Percentiles rank a stretch among this genome's conserved stretches.
phyloP scores from a whole-genome alignment of 2,888 invertebrate species.

The Orchesellides sinensis region DNA sequence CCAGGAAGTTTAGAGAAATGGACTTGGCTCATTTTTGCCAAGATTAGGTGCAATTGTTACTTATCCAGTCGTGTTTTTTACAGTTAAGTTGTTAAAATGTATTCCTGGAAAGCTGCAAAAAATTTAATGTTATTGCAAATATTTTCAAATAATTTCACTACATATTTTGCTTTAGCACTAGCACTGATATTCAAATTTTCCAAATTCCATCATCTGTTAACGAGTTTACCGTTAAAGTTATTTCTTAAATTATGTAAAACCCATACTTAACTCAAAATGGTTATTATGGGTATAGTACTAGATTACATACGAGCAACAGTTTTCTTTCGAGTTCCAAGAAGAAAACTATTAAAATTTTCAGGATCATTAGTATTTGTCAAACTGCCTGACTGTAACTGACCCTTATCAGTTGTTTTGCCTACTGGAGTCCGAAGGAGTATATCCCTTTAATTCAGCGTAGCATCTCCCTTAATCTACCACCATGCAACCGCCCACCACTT shows the following conservation, averaged over 20 bases:
- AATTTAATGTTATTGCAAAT: not conserved
- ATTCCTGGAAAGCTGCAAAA: not conserved
- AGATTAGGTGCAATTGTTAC: not conserved
- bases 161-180: too few species aligned
- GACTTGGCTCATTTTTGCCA: too few species aligned
- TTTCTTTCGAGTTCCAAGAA: slow-evolving; percentile 46
- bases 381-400: slow-evolving; percentile 49
- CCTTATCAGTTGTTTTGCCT: slow-evolving; percentile 24
- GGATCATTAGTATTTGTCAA: slow-evolving; percentile 62
- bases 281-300: too few species aligned
- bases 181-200: too few species aligned
- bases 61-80: not conserved
- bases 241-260: too few species aligned
- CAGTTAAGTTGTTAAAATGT: too few species aligned
- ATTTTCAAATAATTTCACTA: too few species aligned
- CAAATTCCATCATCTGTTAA: too few species aligned
- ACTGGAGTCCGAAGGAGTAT: not conserved
- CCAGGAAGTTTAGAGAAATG: too few species aligned
- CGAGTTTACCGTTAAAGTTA: too few species aligned
- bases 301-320: not conserved
- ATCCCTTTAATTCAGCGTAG: not conserved
- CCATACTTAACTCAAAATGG: too few species aligned
- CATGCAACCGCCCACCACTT: slow-evolving; percentile 35
- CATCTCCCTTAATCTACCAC: not conserved
- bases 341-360: slow-evolving; percentile 50